A percentile compares a stretch with the other conserved stretches of the same genome.
Evolutionary conservation across 1,140 invertebrate genomes (phyloP).

Genomic region (Dreissena polymorpha): DNA sequence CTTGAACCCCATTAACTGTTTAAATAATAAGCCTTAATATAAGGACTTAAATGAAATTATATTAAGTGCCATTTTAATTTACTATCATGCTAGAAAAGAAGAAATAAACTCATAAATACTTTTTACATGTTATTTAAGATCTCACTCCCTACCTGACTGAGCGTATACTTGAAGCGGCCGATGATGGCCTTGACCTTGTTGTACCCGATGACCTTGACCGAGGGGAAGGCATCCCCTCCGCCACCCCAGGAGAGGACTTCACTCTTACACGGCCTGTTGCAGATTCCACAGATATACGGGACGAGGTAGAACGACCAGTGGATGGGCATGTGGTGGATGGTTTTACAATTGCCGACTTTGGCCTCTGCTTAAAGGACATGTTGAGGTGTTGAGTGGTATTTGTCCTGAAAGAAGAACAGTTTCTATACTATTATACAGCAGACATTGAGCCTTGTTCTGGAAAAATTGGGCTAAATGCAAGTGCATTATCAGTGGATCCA

Average conservation of each 20-base stretch:
- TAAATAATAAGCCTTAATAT: too few relatives aligned
- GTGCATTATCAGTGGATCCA: too few relatives aligned
- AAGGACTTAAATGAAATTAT: too few relatives aligned
- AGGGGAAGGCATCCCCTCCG: not conserved
- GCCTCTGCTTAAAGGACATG: constrained; percentile 5
- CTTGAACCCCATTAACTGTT: too few relatives aligned
- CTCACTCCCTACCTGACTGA: constrained; percentile 7
- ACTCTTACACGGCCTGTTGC: constrained; percentile 27
- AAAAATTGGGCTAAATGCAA: too few relatives aligned
- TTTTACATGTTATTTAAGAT: too few relatives aligned
- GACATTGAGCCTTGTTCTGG: too few relatives aligned
- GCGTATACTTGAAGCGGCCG: constrained; percentile 22
- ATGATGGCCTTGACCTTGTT: constrained; percentile 40
- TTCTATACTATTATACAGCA: too few relatives aligned
- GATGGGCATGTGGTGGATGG: constrained; percentile 29
- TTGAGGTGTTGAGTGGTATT: not conserved
- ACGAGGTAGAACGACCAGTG: constrained; percentile 47
- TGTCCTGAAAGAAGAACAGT: too few relatives aligned
- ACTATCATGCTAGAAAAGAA: too few relatives aligned
- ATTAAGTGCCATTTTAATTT: too few relatives aligned
- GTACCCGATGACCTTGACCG: constrained; percentile 13
- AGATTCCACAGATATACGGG: constrained; percentile 32
- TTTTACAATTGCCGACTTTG: constrained; percentile 39
- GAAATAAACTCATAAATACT: too few relatives aligned
- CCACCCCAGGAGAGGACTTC: not conserved